Conservation (phyloP, 2,113 vertebrate genomes). For the Onychorhynchus coronatus region DNA sequence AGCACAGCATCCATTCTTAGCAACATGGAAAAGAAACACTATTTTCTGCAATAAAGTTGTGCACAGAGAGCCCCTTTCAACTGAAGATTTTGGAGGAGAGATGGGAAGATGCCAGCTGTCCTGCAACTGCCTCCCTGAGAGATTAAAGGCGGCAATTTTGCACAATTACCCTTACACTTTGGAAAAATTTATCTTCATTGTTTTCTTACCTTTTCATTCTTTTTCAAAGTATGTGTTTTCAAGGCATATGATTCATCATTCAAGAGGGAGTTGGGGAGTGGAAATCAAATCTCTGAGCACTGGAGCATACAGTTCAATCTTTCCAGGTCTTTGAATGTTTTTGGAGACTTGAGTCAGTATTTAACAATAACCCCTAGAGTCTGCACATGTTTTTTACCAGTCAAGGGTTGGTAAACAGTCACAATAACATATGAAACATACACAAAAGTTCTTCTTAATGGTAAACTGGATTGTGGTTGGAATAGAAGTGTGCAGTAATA, state of each 20-base stretch:
- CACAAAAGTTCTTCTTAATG: not conserved
- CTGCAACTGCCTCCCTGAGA: not conserved
- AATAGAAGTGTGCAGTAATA: not conserved
- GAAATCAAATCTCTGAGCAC: not conserved
- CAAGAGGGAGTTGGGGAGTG: accelerated
- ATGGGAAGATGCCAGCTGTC: not conserved
- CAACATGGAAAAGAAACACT: not conserved
- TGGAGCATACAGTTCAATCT: not conserved
- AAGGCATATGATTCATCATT: not conserved
- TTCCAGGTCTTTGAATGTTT: not conserved
- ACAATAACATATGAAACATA: not conserved
- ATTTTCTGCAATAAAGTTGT: not conserved
- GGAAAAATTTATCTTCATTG: not conserved
- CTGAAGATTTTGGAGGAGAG: not conserved
- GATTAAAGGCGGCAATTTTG: not conserved
- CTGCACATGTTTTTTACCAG: not conserved
- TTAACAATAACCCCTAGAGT: not conserved
- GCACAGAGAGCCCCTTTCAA: not conserved
- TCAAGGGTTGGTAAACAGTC: not conserved
- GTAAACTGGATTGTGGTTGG: not conserved
- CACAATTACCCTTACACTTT: not conserved
- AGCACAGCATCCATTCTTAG: not conserved
- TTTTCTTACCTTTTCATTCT: not conserved
- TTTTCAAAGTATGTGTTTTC: not conserved
- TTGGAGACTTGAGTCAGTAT: not conserved